Conservation (phyloP, 2,888 invertebrate genomes). For the Sepioteuthis lessoniana region DNA sequence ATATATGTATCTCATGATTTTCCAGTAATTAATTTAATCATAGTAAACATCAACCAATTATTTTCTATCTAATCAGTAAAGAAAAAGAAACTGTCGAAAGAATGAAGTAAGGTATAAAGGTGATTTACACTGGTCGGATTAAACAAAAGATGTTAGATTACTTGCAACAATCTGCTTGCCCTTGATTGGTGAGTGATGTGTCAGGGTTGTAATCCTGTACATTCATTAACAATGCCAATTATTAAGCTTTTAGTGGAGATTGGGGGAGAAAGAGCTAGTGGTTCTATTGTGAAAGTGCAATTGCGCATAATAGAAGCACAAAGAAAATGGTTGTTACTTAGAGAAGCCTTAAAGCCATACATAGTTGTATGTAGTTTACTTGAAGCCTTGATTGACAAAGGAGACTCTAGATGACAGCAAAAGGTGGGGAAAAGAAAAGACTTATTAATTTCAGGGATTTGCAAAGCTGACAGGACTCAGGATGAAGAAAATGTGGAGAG, state of each 20-base stretch:
- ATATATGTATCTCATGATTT: background rate
- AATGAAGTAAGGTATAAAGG: background rate
- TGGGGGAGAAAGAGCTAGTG: background rate
- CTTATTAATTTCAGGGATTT: conserved; percentile 34
- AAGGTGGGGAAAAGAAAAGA: background rate
- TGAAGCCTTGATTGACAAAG: background rate
- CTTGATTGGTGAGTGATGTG: background rate
- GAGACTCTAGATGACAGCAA: background rate
- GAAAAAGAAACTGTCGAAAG: background rate
- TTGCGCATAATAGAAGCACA: background rate
- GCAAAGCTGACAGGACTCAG: conserved; percentile 36
- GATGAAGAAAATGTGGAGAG: conserved; percentile 36
- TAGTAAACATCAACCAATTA: background rate
- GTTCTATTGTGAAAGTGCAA: background rate
- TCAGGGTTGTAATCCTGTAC: background rate
- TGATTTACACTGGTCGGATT: background rate
- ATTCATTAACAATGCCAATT: background rate
- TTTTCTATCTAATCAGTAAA: background rate
- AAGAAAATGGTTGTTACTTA: background rate
- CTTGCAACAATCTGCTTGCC: background rate
- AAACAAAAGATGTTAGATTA: background rate
- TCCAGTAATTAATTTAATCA: background rate
- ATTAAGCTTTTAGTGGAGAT: background rate
- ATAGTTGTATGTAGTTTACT: background rate
- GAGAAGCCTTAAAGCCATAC: background rate